Conservation (phyloP, 2,113 vertebrate genomes). For the Nibea coibor region DNA sequence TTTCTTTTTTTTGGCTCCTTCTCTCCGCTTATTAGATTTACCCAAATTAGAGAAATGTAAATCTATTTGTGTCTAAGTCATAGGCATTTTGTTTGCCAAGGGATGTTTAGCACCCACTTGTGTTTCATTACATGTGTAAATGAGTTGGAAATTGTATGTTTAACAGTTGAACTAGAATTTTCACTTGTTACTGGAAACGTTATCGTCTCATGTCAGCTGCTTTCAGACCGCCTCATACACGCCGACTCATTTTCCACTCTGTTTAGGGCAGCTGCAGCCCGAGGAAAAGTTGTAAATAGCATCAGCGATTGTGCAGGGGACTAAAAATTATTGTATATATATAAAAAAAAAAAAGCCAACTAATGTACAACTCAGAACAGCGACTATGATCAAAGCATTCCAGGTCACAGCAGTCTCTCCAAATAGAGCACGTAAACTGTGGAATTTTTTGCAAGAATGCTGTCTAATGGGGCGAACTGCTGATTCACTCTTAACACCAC, state of each 20-base stretch:
- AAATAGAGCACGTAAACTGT: conserved; percentile 25
- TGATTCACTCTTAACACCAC: conserved; percentile 42
- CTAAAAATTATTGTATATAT: not conserved
- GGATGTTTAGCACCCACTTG: not conserved
- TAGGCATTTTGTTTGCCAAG: not conserved
- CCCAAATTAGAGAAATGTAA: not conserved
- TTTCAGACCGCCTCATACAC: conserved; percentile 3
- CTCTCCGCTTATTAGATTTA: not conserved
- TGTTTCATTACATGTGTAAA: not conserved
- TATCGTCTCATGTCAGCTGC: not conserved
- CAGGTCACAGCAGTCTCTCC: conserved; percentile 4
- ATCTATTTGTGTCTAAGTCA: not conserved
- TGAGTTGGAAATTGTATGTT: not conserved
- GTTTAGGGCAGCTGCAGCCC: not conserved
- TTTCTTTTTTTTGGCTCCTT: not conserved
- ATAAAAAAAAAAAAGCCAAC: not conserved
- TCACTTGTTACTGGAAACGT: not conserved
- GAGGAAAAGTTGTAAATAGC: not conserved
- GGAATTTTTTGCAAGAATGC: conserved; percentile 41
- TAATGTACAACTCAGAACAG: conserved; percentile 7
- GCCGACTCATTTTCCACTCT: not conserved
- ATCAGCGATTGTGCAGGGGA: not conserved
- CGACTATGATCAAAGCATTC: conserved; percentile 47
- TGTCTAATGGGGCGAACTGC: conserved; percentile 41
- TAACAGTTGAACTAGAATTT: not conserved